These are phyloP conservation scores for Xylophagus ater DNA, from an alignment of 2,888 invertebrate species.

Conservation along the genomic window DNA sequence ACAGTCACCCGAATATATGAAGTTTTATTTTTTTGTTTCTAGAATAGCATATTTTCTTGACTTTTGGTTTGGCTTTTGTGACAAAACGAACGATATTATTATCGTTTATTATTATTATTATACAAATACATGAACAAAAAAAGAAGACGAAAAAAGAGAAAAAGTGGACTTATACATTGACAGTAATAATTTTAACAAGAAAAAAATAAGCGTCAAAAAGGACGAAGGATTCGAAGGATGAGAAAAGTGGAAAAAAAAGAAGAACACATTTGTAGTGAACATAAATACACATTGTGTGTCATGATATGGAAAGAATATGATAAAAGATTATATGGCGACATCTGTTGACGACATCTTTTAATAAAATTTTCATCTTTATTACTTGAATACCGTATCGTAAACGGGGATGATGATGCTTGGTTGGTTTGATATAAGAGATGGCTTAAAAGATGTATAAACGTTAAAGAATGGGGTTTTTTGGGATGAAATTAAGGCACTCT, in stretches of 20 bases:
- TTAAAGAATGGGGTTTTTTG: neutral
- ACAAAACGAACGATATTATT: no score
- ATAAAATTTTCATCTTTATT: slow-evolving; percentile 44
- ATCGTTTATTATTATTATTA: no score
- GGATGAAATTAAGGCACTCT: no score
- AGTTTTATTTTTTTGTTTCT: neutral
- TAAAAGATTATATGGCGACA: slow-evolving; percentile 41
- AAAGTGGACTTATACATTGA: slow-evolving; percentile 1
- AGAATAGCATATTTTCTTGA: slow-evolving; percentile 7
- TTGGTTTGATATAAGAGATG: neutral
- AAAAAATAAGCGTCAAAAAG: neutral
- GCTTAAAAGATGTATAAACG: neutral
- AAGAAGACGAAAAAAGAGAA: slow-evolving; percentile 5
- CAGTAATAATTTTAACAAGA: neutral
- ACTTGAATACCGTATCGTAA: slow-evolving; percentile 38
- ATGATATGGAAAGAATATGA: slow-evolving; percentile 39
- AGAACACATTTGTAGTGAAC: slow-evolving; percentile 9
- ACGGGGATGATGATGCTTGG: slow-evolving; percentile 11
- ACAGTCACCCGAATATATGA: no score
- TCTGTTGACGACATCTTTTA: slow-evolving; percentile 42
- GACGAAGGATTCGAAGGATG: neutral
- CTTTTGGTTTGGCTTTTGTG: slow-evolving; percentile 11
- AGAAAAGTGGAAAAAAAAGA: neutral
- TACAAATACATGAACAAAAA: neutral
- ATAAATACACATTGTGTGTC: slow-evolving; percentile 27